phyloP scores from a whole-genome alignment of 2,888 invertebrate species.

The Protophormia terraenovae region DNA sequence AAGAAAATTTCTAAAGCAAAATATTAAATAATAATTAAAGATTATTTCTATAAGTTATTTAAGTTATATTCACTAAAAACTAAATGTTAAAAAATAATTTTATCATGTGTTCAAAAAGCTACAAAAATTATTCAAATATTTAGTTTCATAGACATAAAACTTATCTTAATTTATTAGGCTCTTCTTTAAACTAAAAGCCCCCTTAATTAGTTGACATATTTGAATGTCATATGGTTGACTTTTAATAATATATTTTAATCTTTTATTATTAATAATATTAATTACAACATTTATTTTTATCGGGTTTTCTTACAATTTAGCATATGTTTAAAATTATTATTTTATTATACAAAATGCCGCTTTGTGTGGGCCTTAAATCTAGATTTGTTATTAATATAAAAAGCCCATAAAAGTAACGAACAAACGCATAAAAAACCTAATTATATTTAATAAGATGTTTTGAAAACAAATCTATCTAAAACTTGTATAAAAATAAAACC shows the following conservation, averaged over 20 bases:
- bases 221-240: background rate
- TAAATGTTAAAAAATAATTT: no score
- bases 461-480: background rate
- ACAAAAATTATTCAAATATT: background rate
- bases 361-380: background rate
- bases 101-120: background rate
- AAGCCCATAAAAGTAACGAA: background rate
- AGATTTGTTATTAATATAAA: background rate
- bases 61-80: no score
- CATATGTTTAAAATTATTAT: background rate
- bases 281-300: background rate
- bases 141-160: background rate
- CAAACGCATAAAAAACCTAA: background rate
- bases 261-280: background rate
- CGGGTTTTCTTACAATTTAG: background rate
- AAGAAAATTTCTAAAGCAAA: no score
- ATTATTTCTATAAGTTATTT: no score
- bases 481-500: background rate
- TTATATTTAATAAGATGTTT: background rate
- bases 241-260: background rate
- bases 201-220: background rate
- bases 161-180: background rate
- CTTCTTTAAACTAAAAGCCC: background rate
- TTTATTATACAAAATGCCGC: background rate
- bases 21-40: no score